Conservation (phyloP, 2,113 vertebrate species). For the Perca flavescens region DNA sequence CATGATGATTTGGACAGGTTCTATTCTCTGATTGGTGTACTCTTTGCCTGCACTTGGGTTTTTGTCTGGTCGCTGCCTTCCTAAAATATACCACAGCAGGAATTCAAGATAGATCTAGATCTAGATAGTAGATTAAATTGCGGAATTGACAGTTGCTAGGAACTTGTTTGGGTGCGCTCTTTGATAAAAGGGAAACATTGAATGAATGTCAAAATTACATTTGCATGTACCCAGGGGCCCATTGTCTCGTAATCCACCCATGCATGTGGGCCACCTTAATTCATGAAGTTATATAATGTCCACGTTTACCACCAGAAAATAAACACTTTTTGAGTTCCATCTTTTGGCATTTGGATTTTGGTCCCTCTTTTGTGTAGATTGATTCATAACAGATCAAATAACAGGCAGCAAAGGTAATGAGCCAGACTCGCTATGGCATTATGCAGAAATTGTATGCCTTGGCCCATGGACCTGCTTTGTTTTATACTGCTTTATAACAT, state of each 20-base stretch:
- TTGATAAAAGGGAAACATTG: too few relatives aligned
- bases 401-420: background rate
- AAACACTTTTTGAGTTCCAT: background rate
- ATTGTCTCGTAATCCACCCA: too few relatives aligned
- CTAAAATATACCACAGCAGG: too few relatives aligned
- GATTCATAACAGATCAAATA: conserved; percentile 5
- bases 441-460: background rate
- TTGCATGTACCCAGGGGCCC: too few relatives aligned
- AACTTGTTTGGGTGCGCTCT: too few relatives aligned
- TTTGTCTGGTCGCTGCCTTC: background rate
- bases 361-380: background rate
- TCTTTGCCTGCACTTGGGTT: background rate
- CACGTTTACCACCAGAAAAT: background rate
- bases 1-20: background rate
- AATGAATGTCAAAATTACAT: too few relatives aligned
- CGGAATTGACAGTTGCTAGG: too few relatives aligned
- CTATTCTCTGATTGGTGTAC: background rate
- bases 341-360: background rate
- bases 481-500: conserved; percentile 48
- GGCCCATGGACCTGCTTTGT: background rate
- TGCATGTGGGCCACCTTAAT: background rate
- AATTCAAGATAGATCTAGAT: too few relatives aligned
- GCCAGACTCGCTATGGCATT: background rate
- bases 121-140: too few relatives aligned
- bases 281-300: background rate